These are phyloP conservation scores for Anastrepha ludens DNA, from an alignment of 1,140 invertebrate genomes.

Conservation along the genomic window DNA sequence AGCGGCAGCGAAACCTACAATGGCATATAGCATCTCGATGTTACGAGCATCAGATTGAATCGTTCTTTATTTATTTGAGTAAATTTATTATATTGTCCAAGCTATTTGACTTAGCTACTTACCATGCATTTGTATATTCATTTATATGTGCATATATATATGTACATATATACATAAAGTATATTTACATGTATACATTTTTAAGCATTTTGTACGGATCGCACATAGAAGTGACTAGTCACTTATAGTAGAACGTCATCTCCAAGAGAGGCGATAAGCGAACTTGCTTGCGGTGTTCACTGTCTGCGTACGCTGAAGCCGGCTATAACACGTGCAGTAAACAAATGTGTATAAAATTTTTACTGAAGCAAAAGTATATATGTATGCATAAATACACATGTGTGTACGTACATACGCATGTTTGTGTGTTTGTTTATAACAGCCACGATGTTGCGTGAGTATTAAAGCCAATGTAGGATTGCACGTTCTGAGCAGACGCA, in stretches of 20 bases:
- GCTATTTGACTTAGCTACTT: too few relatives aligned
- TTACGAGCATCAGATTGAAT: not conserved
- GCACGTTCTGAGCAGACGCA: not conserved
- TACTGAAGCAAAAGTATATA: not conserved
- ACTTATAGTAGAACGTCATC: not conserved
- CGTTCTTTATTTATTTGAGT: too few relatives aligned
- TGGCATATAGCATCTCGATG: not conserved
- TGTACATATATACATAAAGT: too few relatives aligned
- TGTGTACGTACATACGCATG: not conserved
- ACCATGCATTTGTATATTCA: too few relatives aligned
- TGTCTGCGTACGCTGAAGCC: not conserved
- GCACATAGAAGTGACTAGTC: not conserved
- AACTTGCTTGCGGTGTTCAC: not conserved
- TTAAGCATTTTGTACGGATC: not conserved
- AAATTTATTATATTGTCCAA: too few relatives aligned
- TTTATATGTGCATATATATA: not conserved
- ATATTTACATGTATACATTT: not conserved
- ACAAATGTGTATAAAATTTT: not conserved
- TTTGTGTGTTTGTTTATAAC: not conserved
- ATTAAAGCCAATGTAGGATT: not conserved
- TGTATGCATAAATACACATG: not conserved
- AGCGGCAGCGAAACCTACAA: not conserved
- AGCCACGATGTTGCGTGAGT: not conserved
- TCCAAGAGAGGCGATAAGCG: not conserved
- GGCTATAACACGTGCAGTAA: not conserved